Base-by-base conservation (phyloP, 2,888 invertebrate genomes). In the Salpingus planirostris region DNA sequence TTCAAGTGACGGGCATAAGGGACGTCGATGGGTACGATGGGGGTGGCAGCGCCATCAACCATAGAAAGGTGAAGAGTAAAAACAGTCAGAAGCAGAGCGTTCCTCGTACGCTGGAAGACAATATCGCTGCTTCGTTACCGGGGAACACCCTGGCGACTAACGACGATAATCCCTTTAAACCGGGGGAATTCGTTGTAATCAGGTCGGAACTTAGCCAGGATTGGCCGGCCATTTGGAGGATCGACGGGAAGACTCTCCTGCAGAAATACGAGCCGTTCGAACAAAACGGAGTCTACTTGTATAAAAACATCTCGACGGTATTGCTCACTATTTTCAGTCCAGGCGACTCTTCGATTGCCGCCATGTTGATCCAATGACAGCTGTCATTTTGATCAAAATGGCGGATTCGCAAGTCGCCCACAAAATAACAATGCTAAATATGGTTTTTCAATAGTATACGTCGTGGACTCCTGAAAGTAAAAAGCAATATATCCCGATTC, bases 161-260 rank as follows among this genome's bases (percentile, higher is more conserved):
- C 44, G 74, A 75, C 53, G 74, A 74, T 56, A 73, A 71, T 69
- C 73, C 74, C 8, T 75, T 73, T 60, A 74, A 75, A 90, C 76
- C 82, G 42, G 90, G 91, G 24, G 87, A 88, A 57, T 93, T 90
- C 69, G 81, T 92, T 42, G 84, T 88, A 21, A 74, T 89, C 55
- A 86, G 86, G 66, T 73, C 78, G 29, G 90, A 92, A 65, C 63
- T 87, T 44, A 73, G 73, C 36, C 77, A 83, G 59, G 82, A 88
- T 61, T 84, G 80, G 74, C 91, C 90, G 4, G 77, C 84, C 3
- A 79, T 93, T 52, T 93, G 92, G 92, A 78, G 88, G 62, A 85
- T 92, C 23, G 91, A 92, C 60, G 86, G 85, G 1, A 85, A 84
- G 64, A 79, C 81, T 11, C 69, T 87, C 43, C 63, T 87, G 40